Evolutionary conservation across 2,888 invertebrate genomes (phyloP).

Genomic region (Phengaris arion): DNA sequence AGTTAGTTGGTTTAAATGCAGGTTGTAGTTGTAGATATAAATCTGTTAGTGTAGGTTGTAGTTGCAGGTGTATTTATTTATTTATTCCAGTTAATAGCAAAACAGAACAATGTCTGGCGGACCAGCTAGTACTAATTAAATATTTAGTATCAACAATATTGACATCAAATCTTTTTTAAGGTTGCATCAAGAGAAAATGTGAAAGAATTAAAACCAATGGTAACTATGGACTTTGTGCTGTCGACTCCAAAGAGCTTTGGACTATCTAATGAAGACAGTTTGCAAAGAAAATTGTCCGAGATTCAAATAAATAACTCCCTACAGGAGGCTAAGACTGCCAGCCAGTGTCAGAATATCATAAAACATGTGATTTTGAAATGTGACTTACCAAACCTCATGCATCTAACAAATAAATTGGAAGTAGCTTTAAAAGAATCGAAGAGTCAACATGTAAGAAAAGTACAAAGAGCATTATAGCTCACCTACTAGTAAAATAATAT

Average conservation of each 20-base stretch:
- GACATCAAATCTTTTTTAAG: slow-evolving; percentile 44
- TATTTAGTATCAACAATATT: not conserved
- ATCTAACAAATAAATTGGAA: slow-evolving; percentile 76
- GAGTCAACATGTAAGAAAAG: slow-evolving; percentile 77
- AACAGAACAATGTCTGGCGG: too few relatives aligned
- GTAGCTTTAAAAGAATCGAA: slow-evolving; percentile 79
- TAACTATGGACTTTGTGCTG: slow-evolving; percentile 64
- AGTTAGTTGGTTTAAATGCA: too few relatives aligned
- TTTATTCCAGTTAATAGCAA: too few relatives aligned
- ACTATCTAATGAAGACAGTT: slow-evolving; percentile 43
- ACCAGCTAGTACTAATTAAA: too few relatives aligned
- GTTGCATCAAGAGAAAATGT: slow-evolving; percentile 55
- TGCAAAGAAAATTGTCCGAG: slow-evolving; percentile 35
- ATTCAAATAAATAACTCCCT: slow-evolving; percentile 53
- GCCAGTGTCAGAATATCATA: slow-evolving; percentile 66
- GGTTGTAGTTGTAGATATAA: too few relatives aligned
- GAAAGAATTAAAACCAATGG: slow-evolving; percentile 61
- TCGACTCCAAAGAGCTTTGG: slow-evolving; percentile 60
- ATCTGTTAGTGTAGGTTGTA: too few relatives aligned
- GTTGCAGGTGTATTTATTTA: too few relatives aligned
- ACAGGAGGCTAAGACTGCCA: slow-evolving; percentile 64
- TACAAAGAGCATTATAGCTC: slow-evolving; percentile 68
- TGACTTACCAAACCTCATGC: slow-evolving; percentile 77
- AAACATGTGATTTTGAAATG: slow-evolving; percentile 70
- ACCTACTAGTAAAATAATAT: not conserved